Evolutionary conservation across 2,888 invertebrate genomes (phyloP).

Genomic region (Latrodectus hesperus): DNA sequence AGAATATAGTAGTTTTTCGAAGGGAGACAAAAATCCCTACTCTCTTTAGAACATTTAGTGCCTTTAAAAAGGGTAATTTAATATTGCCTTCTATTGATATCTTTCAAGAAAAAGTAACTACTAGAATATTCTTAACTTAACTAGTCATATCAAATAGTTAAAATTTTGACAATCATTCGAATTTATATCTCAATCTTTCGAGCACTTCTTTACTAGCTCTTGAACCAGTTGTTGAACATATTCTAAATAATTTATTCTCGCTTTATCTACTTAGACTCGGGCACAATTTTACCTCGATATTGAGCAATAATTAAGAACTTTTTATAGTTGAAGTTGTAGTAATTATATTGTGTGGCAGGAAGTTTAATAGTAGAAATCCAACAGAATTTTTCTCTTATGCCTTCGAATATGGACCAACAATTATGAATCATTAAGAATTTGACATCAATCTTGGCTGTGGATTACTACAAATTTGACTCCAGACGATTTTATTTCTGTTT

Average conservation of each 20-base stretch:
- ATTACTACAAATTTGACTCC: background rate
- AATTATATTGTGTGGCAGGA: background rate
- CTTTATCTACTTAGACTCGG: constrained; percentile 24
- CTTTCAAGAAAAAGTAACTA: constrained; percentile 26
- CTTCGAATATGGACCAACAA: background rate
- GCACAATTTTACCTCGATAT: constrained; percentile 45
- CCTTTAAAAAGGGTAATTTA: background rate
- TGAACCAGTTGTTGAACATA: background rate
- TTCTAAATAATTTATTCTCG: background rate
- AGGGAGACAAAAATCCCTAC: background rate
- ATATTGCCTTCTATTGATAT: constrained; percentile 40
- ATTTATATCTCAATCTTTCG: constrained; percentile 26
- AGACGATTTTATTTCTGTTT: background rate
- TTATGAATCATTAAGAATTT: background rate
- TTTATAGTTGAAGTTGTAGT: background rate
- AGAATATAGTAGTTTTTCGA: background rate
- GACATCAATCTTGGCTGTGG: background rate
- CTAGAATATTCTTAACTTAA: constrained; percentile 21
- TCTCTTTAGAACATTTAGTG: background rate
- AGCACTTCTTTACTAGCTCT: constrained; percentile 3
- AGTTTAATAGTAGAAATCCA: background rate
- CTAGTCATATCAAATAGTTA: constrained; percentile 48
- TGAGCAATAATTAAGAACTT: constrained; percentile 27
- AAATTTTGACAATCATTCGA: constrained; percentile 41
- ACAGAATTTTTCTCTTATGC: background rate